A percentile compares a stretch with the other conserved stretches of the same genome.
phyloP scores from a whole-genome alignment of 2,797 vertebrate genomes.

The Lates japonicus region DNA sequence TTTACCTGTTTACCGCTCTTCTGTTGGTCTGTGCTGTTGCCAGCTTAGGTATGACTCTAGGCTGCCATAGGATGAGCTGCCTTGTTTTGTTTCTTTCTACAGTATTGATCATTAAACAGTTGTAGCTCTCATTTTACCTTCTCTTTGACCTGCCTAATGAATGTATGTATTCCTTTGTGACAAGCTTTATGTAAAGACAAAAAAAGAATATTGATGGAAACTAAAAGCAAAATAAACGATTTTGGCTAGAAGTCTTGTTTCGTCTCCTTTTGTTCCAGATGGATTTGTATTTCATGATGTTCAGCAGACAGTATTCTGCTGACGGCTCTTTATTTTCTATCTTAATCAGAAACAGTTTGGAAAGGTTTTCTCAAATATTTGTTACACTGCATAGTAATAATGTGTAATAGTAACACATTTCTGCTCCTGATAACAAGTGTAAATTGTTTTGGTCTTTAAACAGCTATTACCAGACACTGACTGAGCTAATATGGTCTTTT shows the following conservation, averaged over 20 bases:
- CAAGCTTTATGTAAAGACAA: constrained; percentile 69
- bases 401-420: constrained; percentile 29
- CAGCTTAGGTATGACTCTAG: constrained; percentile 34
- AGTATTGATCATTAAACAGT: constrained; percentile 28
- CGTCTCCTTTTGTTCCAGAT: background rate
- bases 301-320: background rate
- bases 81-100: constrained; percentile 40
- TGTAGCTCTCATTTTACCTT: constrained; percentile 29
- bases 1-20: constrained; percentile 30
- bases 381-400: constrained; percentile 12
- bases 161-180: constrained; percentile 75
- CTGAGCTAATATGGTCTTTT: constrained; percentile 41
- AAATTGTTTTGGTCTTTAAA: constrained; percentile 49
- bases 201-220: constrained; percentile 47
- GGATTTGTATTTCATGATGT: constrained; percentile 9
- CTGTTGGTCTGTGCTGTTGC: constrained; percentile 30
- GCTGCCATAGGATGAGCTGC: constrained; percentile 35
- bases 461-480: constrained; percentile 41
- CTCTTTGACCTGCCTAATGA: constrained; percentile 64
- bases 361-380: constrained; percentile 5
- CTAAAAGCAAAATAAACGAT: constrained; percentile 70
- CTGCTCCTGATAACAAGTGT: constrained; percentile 18
- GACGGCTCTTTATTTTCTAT: constrained; percentile 6
- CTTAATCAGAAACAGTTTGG: background rate
- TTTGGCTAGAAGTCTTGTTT: constrained; percentile 52